A percentile compares a stretch with the other conserved stretches of the same genome.
phyloP scores from a whole-genome alignment of 1,140 invertebrate species.

The Drosophila neocordata region DNA sequence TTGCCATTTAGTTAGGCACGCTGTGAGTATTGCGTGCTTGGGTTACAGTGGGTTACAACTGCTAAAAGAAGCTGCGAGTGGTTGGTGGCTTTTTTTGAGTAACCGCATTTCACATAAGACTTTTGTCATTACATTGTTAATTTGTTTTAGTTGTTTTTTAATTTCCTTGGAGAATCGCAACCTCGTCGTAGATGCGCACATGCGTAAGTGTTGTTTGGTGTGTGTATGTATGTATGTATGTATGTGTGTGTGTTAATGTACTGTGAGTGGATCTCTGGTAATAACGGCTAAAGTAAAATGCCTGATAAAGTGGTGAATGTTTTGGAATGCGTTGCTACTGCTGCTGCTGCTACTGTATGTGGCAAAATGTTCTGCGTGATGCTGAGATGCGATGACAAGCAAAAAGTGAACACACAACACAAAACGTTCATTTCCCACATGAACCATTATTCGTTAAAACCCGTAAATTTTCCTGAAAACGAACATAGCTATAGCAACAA shows the following conservation, averaged over 20 bases:
- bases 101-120: constrained; percentile 58
- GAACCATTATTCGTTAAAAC: constrained; percentile 79
- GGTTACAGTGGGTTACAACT: constrained; percentile 6
- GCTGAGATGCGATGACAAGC: constrained; percentile 78
- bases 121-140: constrained; percentile 80
- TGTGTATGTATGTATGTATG: not conserved
- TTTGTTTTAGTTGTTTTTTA: constrained; percentile 82
- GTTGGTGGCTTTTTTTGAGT: constrained; percentile 10
- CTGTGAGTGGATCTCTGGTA: constrained; percentile 54
- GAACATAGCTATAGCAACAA: constrained; percentile 39
- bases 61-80: not conserved
- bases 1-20: constrained; percentile 52
- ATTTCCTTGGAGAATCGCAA: constrained; percentile 79
- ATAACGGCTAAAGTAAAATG: constrained; percentile 79
- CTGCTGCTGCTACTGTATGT: constrained; percentile 37
- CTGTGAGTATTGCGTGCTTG: constrained; percentile 15
- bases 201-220: constrained; percentile 36
- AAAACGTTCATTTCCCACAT: constrained; percentile 81
- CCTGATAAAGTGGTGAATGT: constrained; percentile 77
- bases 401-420: constrained; percentile 78
- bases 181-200: constrained; percentile 54
- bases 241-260: constrained; percentile 57
- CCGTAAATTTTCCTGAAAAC: constrained; percentile 75
- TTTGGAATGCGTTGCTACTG: constrained; percentile 54
- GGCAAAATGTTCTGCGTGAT: constrained; percentile 50